phyloP scores from a whole-genome alignment of 2,888 invertebrate species.

The Steinernema scapterisci region DNA sequence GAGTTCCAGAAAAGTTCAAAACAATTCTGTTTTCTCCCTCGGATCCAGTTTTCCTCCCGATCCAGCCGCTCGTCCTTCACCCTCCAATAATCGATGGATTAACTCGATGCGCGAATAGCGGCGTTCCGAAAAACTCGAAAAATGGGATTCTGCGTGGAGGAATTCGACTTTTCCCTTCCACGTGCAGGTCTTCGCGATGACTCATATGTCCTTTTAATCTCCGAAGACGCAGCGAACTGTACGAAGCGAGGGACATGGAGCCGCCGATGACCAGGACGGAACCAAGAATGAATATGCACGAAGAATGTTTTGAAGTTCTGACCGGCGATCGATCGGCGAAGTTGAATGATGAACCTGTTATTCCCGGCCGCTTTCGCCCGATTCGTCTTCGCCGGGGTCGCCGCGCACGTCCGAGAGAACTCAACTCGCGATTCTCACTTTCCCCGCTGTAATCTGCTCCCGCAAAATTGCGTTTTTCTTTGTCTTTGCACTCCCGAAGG shows the following conservation, averaged over 20 bases:
- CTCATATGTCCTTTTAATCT: background rate
- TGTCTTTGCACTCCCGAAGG: slow-evolving; percentile 9
- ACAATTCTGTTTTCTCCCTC: background rate
- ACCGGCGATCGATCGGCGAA: background rate
- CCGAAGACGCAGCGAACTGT: background rate
- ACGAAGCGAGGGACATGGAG: background rate
- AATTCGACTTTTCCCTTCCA: background rate
- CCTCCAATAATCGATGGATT: slow-evolving; percentile 1
- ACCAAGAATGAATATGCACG: background rate
- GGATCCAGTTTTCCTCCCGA: background rate
- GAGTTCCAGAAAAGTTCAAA: no score
- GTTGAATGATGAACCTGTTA: background rate
- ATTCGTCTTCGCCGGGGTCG: background rate
- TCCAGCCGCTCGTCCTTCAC: background rate
- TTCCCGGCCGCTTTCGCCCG: background rate
- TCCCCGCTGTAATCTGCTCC: background rate
- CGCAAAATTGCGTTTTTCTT: slow-evolving; percentile 1
- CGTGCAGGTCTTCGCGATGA: background rate
- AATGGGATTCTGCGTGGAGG: background rate
- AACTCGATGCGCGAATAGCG: background rate
- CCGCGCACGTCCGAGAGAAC: slow-evolving; percentile 5
- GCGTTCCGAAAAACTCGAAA: background rate
- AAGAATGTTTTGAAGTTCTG: background rate
- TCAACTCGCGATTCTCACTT: background rate
- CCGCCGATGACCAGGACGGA: background rate